Evolutionary conservation across 1,140 invertebrate species (phyloP).

Genomic region (Venustaconcha ellipsiformis): DNA sequence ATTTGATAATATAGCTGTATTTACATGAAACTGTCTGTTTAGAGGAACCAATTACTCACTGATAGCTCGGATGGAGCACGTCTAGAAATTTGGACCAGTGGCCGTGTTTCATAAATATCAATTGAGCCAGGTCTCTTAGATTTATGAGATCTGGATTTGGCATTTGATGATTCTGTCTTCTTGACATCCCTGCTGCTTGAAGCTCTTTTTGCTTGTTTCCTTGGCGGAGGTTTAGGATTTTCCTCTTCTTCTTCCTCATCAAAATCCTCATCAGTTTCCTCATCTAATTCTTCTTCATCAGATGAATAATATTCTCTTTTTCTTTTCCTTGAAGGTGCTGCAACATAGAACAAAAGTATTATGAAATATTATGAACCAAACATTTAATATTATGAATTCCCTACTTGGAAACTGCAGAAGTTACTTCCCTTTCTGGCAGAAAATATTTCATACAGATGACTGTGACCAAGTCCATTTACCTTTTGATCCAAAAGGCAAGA

Average conservation of each 20-base stretch:
- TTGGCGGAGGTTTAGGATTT: slow-evolving; percentile 7
- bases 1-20: too few relatives aligned
- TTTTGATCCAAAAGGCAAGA: too few relatives aligned
- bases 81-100: slow-evolving; percentile 28
- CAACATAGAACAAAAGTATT: slow-evolving; percentile 1
- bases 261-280: slow-evolving; percentile 23
- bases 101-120: slow-evolving; percentile 21
- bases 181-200: neutral
- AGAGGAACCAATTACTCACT: slow-evolving; percentile 31
- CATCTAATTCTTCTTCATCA: slow-evolving; percentile 39
- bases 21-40: too few relatives aligned
- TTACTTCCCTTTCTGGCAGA: neutral
- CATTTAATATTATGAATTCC: neutral
- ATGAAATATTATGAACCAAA: neutral
- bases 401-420: neutral
- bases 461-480: too few relatives aligned
- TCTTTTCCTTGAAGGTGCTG: slow-evolving; percentile 28
- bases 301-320: slow-evolving; percentile 1
- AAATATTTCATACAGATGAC: too few relatives aligned
- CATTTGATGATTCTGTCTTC: neutral
- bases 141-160: slow-evolving; percentile 3
- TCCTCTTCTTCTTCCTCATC: slow-evolving; percentile 25
- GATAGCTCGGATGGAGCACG: slow-evolving; percentile 61
- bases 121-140: slow-evolving; percentile 16
- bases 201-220: slow-evolving; percentile 14